Base-by-base conservation (phyloP, 2,113 vertebrate species). In the Channa maculata region DNA sequence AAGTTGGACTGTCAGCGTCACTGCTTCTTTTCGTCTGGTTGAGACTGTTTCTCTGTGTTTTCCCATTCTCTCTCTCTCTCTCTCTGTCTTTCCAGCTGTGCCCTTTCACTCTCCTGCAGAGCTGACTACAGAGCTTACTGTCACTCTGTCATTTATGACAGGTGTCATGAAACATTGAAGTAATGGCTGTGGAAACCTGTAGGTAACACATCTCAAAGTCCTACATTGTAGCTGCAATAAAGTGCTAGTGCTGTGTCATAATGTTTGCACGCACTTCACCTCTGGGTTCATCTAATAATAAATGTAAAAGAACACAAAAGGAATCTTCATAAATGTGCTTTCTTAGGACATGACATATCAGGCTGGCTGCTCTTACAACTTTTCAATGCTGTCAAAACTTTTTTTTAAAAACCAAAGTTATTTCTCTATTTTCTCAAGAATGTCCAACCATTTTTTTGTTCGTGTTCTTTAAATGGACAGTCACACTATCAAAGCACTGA, bases 81-180 rank as follows among this genome's bases (percentile, higher is more conserved):
- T 9, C 24, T 24, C 58, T 5, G 53, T 58, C 45, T 67, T 80
- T 84, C 84, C 80, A 87, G 84, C 82, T 86, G 85, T 37, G 79
- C 24, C 65, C 71, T 34, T 61, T 81, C 80, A 48, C 65, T 85
- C 79, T 82, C 80, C 79, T 50, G 76, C 33, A 66, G 80, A 65
- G 65, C 68, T 1, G 68, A 75, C 67, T 68, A 59, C 82, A 76
- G 66, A 67, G 79, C 52, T 13, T 3, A 49, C 80, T 76, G 84
- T 86, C 86, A 83, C 68, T 85, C 87, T 69, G 84, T 91, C 89
- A 88, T 73, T 75, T 53, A 6, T 78, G 86, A 65, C 86, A 86
- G 78, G 79, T 84, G 79, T 79, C 86, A 80, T 87, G 68, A 90
- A 89, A 88, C 85, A 88, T 79, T 86, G 76, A 91, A 90, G 65